phyloP scores from a whole-genome alignment of 2,113 vertebrate species.

The Pelmatolapia mariae region DNA sequence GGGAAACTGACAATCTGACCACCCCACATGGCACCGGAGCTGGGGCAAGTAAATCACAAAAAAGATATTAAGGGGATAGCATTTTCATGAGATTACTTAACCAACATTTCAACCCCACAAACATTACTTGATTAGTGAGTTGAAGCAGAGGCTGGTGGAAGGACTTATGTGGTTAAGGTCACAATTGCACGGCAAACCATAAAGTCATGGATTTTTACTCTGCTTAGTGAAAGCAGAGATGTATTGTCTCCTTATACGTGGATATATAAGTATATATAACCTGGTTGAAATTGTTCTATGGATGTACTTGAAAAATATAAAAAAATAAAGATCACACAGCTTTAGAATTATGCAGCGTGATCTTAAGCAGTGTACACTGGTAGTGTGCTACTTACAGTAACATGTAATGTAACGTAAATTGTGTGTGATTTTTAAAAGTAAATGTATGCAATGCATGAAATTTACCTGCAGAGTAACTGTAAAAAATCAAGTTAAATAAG shows the following conservation, averaged over 20 bases:
- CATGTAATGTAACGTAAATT: neutral
- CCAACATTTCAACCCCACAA: neutral
- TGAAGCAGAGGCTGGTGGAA: neutral
- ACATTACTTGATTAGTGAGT: neutral
- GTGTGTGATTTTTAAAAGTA: neutral
- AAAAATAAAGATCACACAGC: neutral
- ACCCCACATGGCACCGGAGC: neutral
- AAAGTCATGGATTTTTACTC: neutral
- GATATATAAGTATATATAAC: neutral
- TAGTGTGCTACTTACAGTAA: neutral
- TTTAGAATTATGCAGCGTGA: neutral
- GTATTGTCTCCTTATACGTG: neutral
- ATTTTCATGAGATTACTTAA: neutral
- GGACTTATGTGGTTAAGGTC: neutral
- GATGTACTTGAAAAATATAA: neutral
- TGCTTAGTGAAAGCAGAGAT: neutral
- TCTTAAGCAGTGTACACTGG: neutral
- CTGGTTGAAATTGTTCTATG: neutral
- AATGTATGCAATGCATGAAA: neutral
- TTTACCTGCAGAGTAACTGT: neutral
- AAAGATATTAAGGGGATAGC: neutral
- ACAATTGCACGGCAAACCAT: neutral
- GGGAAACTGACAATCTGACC: slow-evolving; percentile 17
- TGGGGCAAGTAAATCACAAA: neutral
- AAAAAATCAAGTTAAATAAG: neutral